Evolutionary conservation across 1,140 invertebrate species (phyloP).

Genomic region (Pemphigus obesinymphae): DNA sequence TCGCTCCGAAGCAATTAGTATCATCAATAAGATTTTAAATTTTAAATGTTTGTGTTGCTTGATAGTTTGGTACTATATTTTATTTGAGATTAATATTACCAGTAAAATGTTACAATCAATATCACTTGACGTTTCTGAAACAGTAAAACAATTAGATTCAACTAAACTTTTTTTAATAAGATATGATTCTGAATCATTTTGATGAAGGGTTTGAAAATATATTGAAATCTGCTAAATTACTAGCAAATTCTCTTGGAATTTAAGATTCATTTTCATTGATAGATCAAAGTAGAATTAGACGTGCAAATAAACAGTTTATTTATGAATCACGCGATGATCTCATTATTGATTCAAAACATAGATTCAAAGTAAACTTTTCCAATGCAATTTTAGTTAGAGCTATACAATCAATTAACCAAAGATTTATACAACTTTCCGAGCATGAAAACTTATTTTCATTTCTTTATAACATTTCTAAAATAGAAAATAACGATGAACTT

Average conservation of each 20-base stretch:
- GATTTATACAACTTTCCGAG: neutral
- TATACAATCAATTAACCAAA: neutral
- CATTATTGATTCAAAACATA: too few species aligned
- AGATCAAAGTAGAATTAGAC: too few species aligned
- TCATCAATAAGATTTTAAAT: constrained; percentile 44
- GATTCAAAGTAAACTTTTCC: neutral
- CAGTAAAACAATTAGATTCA: too few species aligned
- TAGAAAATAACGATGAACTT: neutral
- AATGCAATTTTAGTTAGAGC: neutral
- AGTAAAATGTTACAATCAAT: too few species aligned
- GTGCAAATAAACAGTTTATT: too few species aligned
- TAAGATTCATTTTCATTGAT: too few species aligned
- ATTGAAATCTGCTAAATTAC: constrained; percentile 6
- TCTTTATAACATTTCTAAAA: too few species aligned
- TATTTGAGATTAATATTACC: constrained; percentile 47
- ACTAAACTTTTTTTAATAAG: too few species aligned
- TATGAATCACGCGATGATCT: too few species aligned
- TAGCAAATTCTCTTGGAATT: too few species aligned
- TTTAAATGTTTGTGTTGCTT: constrained; percentile 46
- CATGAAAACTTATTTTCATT: neutral
- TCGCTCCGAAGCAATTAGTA: constrained; percentile 44
- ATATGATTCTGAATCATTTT: too few species aligned
- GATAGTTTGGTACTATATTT: constrained; percentile 48
- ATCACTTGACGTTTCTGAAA: too few species aligned
- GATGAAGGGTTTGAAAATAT: neutral